phyloP scores from a whole-genome alignment of 64 coral and sea anemone species.

The Cladopsammia gracilis region DNA sequence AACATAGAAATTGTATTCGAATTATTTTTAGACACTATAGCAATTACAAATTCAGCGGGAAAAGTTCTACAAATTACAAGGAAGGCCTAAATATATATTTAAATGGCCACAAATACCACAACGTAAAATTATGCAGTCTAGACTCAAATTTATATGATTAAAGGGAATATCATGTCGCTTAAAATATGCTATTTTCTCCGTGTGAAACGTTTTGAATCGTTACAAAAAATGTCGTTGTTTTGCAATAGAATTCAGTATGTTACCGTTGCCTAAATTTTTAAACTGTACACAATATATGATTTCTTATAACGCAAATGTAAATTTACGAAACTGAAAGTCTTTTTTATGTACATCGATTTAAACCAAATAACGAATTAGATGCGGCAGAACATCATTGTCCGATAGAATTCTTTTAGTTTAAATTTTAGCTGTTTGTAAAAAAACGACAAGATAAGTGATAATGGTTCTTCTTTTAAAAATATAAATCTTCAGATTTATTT shows the following conservation, averaged over 20 bases:
- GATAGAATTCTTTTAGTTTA: too few relatives aligned
- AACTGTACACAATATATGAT: too few relatives aligned
- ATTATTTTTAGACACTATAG: neutral
- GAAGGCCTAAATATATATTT: neutral
- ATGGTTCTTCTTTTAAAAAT: too few relatives aligned
- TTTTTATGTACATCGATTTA: too few relatives aligned
- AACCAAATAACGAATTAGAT: too few relatives aligned
- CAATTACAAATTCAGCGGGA: neutral
- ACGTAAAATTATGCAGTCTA: neutral
- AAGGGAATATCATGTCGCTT: neutral
- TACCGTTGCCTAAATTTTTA: too few relatives aligned
- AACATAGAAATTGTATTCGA: neutral
- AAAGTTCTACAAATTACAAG: constrained; percentile 19
- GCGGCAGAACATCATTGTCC: too few relatives aligned
- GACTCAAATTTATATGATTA: neutral
- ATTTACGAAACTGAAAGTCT: too few relatives aligned
- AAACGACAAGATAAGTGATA: too few relatives aligned
- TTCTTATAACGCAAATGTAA: too few relatives aligned
- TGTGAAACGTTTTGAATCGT: neutral
- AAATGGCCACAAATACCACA: neutral
- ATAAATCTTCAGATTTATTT: too few relatives aligned
- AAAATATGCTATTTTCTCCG: neutral
- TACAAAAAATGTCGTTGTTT: neutral
- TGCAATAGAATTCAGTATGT: neutral
- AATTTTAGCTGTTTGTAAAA: too few relatives aligned